A percentile compares a stretch with the other conserved stretches of the same genome.
Evolutionary conservation across 2,888 invertebrate species (phyloP).

Genomic region (Cataglyphis albicans): DNA sequence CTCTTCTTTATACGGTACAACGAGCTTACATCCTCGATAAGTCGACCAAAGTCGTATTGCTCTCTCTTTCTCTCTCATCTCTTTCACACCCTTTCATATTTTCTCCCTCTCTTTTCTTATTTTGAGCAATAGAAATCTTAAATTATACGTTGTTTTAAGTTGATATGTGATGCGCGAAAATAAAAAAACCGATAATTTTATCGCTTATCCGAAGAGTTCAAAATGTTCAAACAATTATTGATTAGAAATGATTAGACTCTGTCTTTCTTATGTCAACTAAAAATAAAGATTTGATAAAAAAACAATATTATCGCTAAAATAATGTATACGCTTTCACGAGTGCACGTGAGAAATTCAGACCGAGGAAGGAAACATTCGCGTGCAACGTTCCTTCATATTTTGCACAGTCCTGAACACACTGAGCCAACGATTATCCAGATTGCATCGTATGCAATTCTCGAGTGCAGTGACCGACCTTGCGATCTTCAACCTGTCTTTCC

Average conservation of each 20-base stretch:
- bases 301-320: neutral
- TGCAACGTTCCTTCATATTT: slow-evolving; percentile 51
- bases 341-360: slow-evolving; percentile 29
- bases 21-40: slow-evolving; percentile 63
- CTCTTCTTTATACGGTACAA: slow-evolving; percentile 63
- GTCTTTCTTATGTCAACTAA: neutral
- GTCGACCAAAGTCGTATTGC: slow-evolving; percentile 41
- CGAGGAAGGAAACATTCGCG: slow-evolving; percentile 42
- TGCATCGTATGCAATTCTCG: slow-evolving; percentile 58
- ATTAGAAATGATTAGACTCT: neutral
- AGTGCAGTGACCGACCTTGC: slow-evolving; percentile 80
- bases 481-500: slow-evolving; percentile 76
- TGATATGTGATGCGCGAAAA: neutral
- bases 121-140: neutral
- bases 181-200: slow-evolving; percentile 16
- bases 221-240: neutral
- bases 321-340: neutral
- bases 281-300: neutral
- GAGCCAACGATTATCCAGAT: slow-evolving; percentile 65
- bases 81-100: neutral
- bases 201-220: neutral
- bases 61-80: neutral
- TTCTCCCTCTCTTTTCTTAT: neutral
- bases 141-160: neutral
- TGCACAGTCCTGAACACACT: slow-evolving; percentile 53